A percentile compares a stretch with the other conserved stretches of the same genome.
Conservation (phyloP, 2,113 vertebrate species). For the Zosterops lateralis region DNA sequence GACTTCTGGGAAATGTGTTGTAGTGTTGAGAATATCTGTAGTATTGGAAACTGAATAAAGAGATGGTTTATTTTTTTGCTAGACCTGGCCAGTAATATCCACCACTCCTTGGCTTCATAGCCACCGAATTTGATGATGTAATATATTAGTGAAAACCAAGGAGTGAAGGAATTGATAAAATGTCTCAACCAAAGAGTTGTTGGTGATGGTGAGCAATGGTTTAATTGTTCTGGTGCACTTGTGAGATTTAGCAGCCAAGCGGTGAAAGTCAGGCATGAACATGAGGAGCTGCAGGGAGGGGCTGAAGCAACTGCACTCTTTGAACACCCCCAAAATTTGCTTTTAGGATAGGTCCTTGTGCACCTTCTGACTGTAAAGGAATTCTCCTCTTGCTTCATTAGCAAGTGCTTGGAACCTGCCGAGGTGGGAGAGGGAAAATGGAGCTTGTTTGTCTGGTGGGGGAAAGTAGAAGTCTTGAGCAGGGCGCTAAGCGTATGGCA, state of each 20-base stretch:
- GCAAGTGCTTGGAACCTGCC: background rate
- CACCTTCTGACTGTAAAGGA: background rate
- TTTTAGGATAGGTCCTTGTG: background rate
- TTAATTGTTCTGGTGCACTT: rapidly evolving
- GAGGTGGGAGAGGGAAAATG: background rate
- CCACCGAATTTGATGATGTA: background rate
- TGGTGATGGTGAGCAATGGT: background rate
- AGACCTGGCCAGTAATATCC: background rate
- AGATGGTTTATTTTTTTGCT: background rate
- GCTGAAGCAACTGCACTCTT: rapidly evolving
- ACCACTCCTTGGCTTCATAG: background rate
- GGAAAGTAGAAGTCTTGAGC: background rate
- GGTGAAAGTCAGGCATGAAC: background rate
- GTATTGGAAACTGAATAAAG: background rate
- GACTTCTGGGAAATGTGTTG: background rate
- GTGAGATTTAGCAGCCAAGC: background rate
- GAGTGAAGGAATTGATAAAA: background rate
- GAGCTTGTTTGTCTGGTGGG: background rate
- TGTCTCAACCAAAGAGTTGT: background rate
- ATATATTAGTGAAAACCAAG: background rate
- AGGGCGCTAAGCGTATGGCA: rapidly evolving
- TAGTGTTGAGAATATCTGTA: background rate
- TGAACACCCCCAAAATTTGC: background rate
- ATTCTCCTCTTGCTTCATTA: background rate
- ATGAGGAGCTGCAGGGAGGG: background rate